Evolutionary conservation across 2,797 vertebrate genomes (phyloP).

Genomic region (Emydoidea blandingii): DNA sequence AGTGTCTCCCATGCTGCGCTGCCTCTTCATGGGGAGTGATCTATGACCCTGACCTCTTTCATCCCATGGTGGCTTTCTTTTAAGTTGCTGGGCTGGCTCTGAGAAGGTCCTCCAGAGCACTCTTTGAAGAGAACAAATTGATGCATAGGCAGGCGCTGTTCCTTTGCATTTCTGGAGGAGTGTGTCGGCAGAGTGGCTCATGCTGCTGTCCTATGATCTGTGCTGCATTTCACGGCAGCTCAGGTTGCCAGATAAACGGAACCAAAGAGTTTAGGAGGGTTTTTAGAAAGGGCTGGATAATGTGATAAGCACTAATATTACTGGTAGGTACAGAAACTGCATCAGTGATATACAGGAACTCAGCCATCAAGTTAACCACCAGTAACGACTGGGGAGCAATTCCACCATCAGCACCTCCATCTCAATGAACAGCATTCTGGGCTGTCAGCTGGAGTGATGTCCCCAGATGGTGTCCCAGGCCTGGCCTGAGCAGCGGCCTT

Average conservation of each 20-base stretch:
- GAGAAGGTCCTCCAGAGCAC: constrained; percentile 33
- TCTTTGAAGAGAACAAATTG: constrained; percentile 43
- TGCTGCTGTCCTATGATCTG: constrained; percentile 34
- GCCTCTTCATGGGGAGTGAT: constrained; percentile 63
- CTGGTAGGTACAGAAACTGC: not conserved
- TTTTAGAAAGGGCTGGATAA: constrained; percentile 15
- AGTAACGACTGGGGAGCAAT: not conserved
- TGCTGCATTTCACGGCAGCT: constrained; percentile 16
- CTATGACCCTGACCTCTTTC: constrained; percentile 61
- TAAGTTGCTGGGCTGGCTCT: constrained; percentile 46
- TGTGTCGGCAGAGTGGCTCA: constrained; percentile 10
- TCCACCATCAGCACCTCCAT: constrained; percentile 14
- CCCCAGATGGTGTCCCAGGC: too few species aligned
- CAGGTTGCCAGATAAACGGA: constrained; percentile 21
- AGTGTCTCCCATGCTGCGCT: constrained; percentile 6
- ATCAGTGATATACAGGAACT: not conserved
- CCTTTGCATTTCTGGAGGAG: constrained; percentile 10
- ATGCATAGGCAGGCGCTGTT: constrained; percentile 62
- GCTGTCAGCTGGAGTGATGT: not conserved
- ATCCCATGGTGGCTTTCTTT: not conserved
- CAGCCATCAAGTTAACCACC: not conserved
- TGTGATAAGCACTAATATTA: not conserved
- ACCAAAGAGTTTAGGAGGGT: not conserved
- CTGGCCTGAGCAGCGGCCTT: too few species aligned
- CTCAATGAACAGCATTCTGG: constrained; percentile 24